Base-by-base conservation (phyloP, 2,797 vertebrate species). In the Esox masquinongy region DNA sequence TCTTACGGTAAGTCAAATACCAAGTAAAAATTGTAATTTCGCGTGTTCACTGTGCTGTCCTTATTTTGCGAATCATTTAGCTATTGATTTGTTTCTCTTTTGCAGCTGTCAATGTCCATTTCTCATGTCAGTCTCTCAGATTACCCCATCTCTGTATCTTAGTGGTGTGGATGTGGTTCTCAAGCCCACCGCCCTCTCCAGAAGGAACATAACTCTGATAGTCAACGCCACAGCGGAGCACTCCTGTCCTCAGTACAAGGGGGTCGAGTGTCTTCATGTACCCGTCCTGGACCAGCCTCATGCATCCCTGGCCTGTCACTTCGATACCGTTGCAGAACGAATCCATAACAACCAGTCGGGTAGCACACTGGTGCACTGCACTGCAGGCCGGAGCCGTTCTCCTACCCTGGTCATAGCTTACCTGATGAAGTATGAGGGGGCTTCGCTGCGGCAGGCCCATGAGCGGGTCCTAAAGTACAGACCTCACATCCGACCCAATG, bases 301-400 rank as follows among this genome's bases (percentile, higher is more conserved):
- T 0, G 90, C 90, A 5, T 87, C 83, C 0, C 83, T 93, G 11
- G 50, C 71, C 0, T 76, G 51, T 5, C 88, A 91, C 86, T 93
- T 94, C 1, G 86, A 92, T 36, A 34, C 4, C 0, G 91, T 94
- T 50, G 78, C 87, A 0, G 83, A 92, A 5, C 59, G 59, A 66
- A 92, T 94, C 80, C 51, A 87, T n/a, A 79, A 82, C 70, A 93
- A 93, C 84, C 81, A 7, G 0, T 74, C 79, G 0, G 92, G 93
- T 1, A 64, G 63, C 4, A 92, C 91, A 0, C 86, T 93, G 83
- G 92, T 94, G 34, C 92, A 93, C 85, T 93, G 93, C 59, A 83
- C 19, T 0, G 91, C 92, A 0, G 93, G 93, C 31, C 72, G 92
- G 79, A 93, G 92, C 77, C 84, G 92, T 0, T 93, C 92, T 0